phyloP scores from a whole-genome alignment of 1,140 invertebrate species.

The Chlorops oryzae region DNA sequence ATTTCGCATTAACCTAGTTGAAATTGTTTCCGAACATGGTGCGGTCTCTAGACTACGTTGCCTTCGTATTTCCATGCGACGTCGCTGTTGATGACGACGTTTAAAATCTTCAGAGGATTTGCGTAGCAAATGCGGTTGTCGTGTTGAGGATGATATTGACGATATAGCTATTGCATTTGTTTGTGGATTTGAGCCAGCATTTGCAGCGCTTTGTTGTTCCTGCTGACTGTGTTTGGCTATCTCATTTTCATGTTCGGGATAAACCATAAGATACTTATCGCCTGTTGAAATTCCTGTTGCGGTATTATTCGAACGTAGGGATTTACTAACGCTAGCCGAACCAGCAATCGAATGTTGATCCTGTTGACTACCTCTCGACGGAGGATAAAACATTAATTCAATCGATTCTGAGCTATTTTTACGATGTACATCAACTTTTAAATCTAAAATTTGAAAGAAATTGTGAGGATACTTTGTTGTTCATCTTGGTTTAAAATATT shows the following conservation, averaged over 20 bases:
- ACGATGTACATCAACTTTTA: conserved; percentile 86
- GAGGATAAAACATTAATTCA: conserved; percentile 41
- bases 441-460: conserved; percentile 55
- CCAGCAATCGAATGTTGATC: conserved; percentile 40
- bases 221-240: not conserved
- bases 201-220: not conserved
- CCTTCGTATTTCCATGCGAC: conserved; percentile 34
- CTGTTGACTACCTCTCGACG: conserved; percentile 39
- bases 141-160: not conserved
- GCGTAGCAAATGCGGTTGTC: conserved; percentile 30
- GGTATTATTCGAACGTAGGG: conserved; percentile 27
- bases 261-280: conserved; percentile 39
- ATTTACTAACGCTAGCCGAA: conserved; percentile 38
- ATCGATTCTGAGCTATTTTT: conserved; percentile 86
- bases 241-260: conserved; percentile 27
- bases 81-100: conserved; percentile 27
- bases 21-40: conserved; percentile 19
- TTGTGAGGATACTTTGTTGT: not conserved
- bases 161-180: not conserved
- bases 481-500: too few relatives aligned
- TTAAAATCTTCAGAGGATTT: conserved; percentile 43
- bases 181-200: not conserved
- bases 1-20: conserved; percentile 35
- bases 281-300: conserved; percentile 18
- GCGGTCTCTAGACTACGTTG: conserved; percentile 35